These are phyloP conservation scores for Empis livida DNA, from an alignment of 2,888 invertebrate genomes.

Conservation along the genomic window DNA sequence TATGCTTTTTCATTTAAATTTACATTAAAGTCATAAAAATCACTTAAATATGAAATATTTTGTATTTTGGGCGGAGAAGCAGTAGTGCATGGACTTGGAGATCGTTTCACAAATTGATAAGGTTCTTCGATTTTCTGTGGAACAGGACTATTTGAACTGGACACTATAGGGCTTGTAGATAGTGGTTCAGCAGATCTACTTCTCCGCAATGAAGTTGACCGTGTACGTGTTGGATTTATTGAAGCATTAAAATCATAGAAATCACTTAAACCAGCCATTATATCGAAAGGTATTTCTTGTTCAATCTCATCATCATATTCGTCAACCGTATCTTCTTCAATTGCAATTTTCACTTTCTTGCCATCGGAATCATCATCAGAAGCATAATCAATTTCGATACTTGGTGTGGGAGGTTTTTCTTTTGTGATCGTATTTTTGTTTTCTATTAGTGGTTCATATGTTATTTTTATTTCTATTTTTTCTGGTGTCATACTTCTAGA, in stretches of 20 bases:
- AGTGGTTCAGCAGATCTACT: neutral
- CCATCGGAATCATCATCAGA: conserved; percentile 19
- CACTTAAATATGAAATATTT: conserved; percentile 9
- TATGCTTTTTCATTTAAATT: conserved; percentile 22
- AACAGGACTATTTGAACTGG: too few relatives aligned
- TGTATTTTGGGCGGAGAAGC: conserved; percentile 1
- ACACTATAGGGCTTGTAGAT: too few relatives aligned
- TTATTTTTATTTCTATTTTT: neutral
- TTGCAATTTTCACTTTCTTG: neutral
- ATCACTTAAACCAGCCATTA: conserved; percentile 31
- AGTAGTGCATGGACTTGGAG: too few relatives aligned
- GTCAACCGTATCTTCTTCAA: neutral
- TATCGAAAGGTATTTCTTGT: conserved; percentile 17
- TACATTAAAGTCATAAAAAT: conserved; percentile 20
- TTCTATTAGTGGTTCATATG: neutral
- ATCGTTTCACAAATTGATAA: too few relatives aligned
- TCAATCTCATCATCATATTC: neutral
- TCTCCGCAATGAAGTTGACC: conserved; percentile 19
- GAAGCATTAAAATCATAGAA: conserved; percentile 34
- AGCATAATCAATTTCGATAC: conserved; percentile 17
- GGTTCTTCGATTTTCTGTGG: too few relatives aligned
- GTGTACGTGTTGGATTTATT: conserved; percentile 24
- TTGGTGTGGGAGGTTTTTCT: conserved; percentile 11
- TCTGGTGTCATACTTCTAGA: neutral
- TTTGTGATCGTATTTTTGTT: neutral